Conservation (phyloP, 2,888 invertebrate species). For the Homarus gammarus region DNA sequence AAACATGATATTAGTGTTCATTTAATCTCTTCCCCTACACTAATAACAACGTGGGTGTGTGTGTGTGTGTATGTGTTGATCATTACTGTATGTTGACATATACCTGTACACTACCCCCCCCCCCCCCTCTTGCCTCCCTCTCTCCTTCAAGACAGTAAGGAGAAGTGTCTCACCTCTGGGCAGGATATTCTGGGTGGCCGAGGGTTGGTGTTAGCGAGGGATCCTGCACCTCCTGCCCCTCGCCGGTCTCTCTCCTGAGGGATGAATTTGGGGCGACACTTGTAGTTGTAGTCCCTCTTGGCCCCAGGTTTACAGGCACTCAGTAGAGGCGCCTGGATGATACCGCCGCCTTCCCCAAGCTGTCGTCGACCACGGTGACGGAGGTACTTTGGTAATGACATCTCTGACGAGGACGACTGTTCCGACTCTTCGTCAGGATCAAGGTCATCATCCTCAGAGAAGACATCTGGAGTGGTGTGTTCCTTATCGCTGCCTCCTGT, state of each 20-base stretch:
- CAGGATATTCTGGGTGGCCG: conserved; percentile 72
- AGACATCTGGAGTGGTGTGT: no score
- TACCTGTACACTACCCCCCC: background rate
- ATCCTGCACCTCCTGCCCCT: background rate
- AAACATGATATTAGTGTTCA: no score
- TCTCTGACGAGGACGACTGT: conserved; percentile 60
- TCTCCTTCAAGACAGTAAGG: background rate
- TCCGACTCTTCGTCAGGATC: conserved; percentile 21
- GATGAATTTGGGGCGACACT: conserved; percentile 74
- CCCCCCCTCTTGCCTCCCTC: background rate
- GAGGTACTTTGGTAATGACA: conserved; percentile 65
- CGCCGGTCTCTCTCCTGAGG: conserved; percentile 61
- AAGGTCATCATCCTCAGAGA: conserved; percentile 16
- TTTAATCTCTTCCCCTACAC: no score
- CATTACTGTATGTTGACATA: no score
- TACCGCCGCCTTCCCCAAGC: conserved; percentile 65
- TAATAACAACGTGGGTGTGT: no score
- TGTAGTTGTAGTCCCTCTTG: conserved; percentile 75
- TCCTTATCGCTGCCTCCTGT: background rate
- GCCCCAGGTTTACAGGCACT: conserved; percentile 75
- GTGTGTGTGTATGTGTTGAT: no score
- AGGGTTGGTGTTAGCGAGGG: conserved; percentile 25
- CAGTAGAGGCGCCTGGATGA: conserved; percentile 74
- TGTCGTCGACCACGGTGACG: conserved; percentile 71
- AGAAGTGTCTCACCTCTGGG: conserved; percentile 57